These are phyloP conservation scores for Peromyscus nudipes DNA, from an alignment of 2,797 vertebrate genomes.

Conservation along the genomic window DNA sequence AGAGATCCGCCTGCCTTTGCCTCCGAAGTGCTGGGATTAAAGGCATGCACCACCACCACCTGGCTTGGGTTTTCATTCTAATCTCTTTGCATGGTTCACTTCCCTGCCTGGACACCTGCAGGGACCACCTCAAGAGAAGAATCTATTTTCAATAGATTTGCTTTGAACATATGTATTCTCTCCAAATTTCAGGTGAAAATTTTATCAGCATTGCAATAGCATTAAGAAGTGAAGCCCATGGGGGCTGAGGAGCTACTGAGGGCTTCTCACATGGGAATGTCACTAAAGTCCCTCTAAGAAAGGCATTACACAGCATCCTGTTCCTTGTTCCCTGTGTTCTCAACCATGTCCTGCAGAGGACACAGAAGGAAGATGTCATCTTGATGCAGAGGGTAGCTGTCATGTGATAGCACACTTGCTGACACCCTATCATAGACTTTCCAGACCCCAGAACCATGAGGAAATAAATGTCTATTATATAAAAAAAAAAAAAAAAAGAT, in stretches of 20 bases:
- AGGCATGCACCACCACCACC: too few species aligned
- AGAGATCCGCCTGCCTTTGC: too few species aligned
- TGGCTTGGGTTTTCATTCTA: neutral
- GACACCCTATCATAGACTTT: neutral
- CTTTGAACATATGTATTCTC: neutral
- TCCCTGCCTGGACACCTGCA: neutral
- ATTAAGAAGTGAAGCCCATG: neutral
- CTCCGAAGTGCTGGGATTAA: too few species aligned
- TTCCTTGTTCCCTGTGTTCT: neutral
- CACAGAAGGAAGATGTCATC: neutral
- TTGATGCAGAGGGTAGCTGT: neutral
- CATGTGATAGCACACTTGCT: neutral
- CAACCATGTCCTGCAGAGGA: neutral
- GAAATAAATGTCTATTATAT: neutral
- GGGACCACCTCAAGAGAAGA: neutral
- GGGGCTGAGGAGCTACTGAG: neutral
- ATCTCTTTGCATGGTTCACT: neutral
- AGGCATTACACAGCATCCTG: neutral
- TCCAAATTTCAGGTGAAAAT: neutral
- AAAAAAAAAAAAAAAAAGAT: constrained; percentile 10
- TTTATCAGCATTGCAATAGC: neutral
- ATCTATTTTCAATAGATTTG: neutral
- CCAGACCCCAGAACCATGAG: neutral
- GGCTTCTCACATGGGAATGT: neutral
- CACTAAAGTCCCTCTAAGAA: neutral